Percentiles rank a stretch among this genome's conserved stretches.
phyloP scores from a whole-genome alignment of 2,888 invertebrate genomes.

The Cynaeus angustus region DNA sequence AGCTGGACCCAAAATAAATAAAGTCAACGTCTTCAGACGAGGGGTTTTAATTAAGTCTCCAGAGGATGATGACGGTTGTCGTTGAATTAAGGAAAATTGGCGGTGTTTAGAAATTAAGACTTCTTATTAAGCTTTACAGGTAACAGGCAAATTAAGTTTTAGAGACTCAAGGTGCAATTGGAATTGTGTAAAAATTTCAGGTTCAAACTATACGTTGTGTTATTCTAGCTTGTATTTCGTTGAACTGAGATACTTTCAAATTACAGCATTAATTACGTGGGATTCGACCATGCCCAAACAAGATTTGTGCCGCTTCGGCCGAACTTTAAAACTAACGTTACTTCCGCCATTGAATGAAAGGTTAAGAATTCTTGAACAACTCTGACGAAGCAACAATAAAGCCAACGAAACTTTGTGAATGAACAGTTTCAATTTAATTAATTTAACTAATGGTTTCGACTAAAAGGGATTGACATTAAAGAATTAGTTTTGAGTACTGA shows the following conservation, averaged over 20 bases:
- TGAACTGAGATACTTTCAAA: neutral
- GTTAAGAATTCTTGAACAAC: slow-evolving; percentile 1
- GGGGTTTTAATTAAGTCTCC: slow-evolving; percentile 40
- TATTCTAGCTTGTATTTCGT: neutral
- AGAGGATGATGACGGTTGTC: neutral
- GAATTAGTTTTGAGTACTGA: slow-evolving; percentile 21
- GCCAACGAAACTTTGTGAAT: slow-evolving; percentile 15
- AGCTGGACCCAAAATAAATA: slow-evolving; percentile 29
- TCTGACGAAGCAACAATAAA: slow-evolving; percentile 18
- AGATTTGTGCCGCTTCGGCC: neutral
- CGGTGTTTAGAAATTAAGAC: too few species aligned
- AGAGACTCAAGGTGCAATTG: too few species aligned
- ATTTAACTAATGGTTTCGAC: slow-evolving; percentile 23
- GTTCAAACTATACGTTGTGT: too few species aligned
- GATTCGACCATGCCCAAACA: neutral
- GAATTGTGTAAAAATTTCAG: too few species aligned
- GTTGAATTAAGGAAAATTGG: too few species aligned
- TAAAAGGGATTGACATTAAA: slow-evolving; percentile 17
- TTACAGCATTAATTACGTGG: neutral
- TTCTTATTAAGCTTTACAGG: too few species aligned
- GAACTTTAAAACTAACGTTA: neutral
- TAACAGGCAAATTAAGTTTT: too few species aligned
- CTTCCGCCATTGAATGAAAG: slow-evolving; percentile 2
- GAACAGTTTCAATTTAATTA: slow-evolving; percentile 21
- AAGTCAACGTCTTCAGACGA: neutral